Evolutionary conservation across 2,888 invertebrate genomes (phyloP).

Genomic region (Odontocolon sp.): DNA sequence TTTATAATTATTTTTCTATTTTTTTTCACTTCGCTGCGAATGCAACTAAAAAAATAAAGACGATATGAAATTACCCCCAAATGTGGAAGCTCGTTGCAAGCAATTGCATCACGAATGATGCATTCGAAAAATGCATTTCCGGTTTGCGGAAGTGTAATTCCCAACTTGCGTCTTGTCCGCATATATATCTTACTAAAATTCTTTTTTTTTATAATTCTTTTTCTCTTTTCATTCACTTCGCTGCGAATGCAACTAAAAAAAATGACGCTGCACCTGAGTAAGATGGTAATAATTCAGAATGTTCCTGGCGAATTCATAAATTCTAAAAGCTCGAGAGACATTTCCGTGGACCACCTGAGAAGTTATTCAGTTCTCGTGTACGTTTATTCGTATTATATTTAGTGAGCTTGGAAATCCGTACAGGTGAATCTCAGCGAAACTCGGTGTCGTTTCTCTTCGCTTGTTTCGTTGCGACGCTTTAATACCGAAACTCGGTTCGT

Average conservation of each 20-base stretch:
- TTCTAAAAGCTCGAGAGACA: not conserved
- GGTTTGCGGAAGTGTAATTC: constrained; percentile 21
- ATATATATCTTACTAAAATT: not conserved
- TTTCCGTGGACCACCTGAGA: not conserved
- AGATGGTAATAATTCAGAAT: not conserved
- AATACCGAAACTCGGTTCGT: not conserved
- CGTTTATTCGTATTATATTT: not conserved
- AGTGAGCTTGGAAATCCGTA: not conserved
- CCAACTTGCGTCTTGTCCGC: not conserved
- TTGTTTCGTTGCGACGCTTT: constrained; percentile 8
- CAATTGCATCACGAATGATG: constrained; percentile 43
- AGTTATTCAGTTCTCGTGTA: not conserved
- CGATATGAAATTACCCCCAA: constrained; percentile 13
- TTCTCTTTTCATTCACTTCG: not conserved
- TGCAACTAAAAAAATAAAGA: constrained; percentile 17
- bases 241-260: too few relatives aligned
- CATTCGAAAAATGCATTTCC: constrained; percentile 32
- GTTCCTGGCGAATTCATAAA: constrained; percentile 1
- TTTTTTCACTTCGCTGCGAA: too few relatives aligned
- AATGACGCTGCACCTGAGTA: not conserved
- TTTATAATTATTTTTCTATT: too few relatives aligned
- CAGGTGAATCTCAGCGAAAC: constrained; percentile 14
- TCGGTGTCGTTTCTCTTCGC: constrained; percentile 9
- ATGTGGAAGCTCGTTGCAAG: not conserved
- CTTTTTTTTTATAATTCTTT: not conserved